A percentile compares a stretch with the other conserved stretches of the same genome.
Evolutionary conservation across 2,113 vertebrate species (phyloP).

Genomic region (Plecotus auritus): DNA sequence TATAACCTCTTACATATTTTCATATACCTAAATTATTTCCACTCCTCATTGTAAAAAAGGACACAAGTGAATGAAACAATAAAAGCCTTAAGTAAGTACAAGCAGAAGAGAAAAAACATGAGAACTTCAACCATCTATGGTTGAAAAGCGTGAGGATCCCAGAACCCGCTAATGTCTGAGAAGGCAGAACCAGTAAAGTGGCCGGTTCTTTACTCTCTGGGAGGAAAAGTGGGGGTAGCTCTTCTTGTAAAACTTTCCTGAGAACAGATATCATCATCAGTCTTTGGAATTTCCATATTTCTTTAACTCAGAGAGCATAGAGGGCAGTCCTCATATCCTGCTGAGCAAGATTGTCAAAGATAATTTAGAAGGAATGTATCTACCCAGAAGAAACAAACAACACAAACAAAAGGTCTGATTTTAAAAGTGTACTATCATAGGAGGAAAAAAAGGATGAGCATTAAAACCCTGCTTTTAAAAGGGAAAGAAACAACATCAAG

Average conservation of each 20-base stretch:
- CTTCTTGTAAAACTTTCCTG: not conserved
- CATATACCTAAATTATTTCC: not conserved
- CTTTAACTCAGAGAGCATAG: not conserved
- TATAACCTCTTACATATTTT: not conserved
- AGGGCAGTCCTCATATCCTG: not conserved
- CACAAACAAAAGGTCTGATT: not conserved
- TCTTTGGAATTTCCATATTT: not conserved
- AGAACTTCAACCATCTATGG: not conserved
- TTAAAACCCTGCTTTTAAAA: not conserved
- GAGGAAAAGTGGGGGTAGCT: not conserved
- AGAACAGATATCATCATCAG: not conserved
- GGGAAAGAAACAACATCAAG: not conserved
- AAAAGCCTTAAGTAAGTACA: not conserved
- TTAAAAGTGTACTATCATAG: not conserved
- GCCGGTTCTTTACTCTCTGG: not conserved
- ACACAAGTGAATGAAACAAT: not conserved
- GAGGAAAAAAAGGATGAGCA: slow-evolving; percentile 2
- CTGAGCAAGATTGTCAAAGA: not conserved
- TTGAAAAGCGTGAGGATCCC: not conserved
- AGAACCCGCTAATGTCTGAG: not conserved
- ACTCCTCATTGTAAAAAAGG: not conserved
- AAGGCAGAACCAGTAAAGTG: not conserved
- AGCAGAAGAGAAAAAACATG: not conserved
- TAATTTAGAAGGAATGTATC: not conserved
- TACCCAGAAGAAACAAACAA: not conserved